Conservation (phyloP, 2,888 invertebrate genomes). For the Amblyjoppa fuscipennis region DNA sequence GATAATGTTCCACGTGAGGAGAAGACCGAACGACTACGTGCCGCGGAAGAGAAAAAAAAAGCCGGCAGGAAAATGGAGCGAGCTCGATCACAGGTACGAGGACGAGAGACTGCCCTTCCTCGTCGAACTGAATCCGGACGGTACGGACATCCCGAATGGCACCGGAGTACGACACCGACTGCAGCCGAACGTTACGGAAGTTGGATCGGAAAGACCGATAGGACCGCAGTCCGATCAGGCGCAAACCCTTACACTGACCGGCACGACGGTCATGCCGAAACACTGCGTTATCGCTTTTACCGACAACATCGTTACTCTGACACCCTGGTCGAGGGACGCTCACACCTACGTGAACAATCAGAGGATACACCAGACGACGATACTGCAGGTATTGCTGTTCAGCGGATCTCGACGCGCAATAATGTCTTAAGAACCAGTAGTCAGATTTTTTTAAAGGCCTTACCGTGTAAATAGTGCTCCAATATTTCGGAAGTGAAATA, state of each 20-base stretch:
- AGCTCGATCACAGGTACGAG: conserved; percentile 86
- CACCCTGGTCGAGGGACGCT: conserved; percentile 97
- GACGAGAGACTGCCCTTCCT: conserved; percentile 89
- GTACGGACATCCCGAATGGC: conserved; percentile 85
- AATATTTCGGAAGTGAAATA: too few species aligned
- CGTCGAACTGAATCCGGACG: conserved; percentile 93
- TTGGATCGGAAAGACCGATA: conserved; percentile 92
- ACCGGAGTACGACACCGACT: conserved; percentile 86
- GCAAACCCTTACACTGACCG: conserved; percentile 91
- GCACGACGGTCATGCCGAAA: conserved; percentile 96
- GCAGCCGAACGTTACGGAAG: conserved; percentile 89
- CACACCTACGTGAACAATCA: conserved; percentile 98
- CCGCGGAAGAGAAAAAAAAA: conserved; percentile 95
- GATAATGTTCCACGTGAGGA: conserved; percentile 98
- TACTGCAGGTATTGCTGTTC: conserved; percentile 89
- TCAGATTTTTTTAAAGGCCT: too few species aligned
- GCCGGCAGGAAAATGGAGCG: conserved; percentile 88
- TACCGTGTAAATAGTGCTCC: too few species aligned
- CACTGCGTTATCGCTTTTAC: conserved; percentile 98
- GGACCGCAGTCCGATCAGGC: conserved; percentile 84
- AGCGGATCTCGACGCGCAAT: too few species aligned
- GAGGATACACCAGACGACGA: conserved; percentile 96
- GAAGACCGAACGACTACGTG: conserved; percentile 96
- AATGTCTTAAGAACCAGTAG: too few species aligned
- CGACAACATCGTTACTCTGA: conserved; percentile 96